Evolutionary conservation across 2,797 vertebrate species (phyloP), one percentile per base, ranked within the genome.

Genomic region (Phataginus tricuspis): DNA sequence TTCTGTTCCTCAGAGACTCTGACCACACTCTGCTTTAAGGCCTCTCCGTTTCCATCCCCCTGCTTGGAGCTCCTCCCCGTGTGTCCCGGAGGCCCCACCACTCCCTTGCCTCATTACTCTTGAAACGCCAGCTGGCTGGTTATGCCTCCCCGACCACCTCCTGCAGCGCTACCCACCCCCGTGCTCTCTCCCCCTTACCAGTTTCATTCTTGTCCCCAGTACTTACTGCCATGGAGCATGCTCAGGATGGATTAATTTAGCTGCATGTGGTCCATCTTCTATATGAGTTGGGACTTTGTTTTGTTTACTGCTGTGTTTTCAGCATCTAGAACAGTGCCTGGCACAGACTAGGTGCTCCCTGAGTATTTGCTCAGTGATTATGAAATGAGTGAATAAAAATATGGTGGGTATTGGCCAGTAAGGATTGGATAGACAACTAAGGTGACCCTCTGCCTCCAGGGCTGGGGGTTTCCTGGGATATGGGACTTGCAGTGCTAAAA

Each of bases 211-310:
- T 15, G 39, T 34, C 27, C 13, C 64, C 27, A 29, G 51, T 12
- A 10, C 39, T 13, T 25, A 0, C 7, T 7, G 8, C 61, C 18
- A 0, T 1, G 1, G 0, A 2, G 63, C 1, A 1, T 9, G 55
- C 34, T 45, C 27, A 2, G 1, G 1, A 7, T 1, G 39, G 18
- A 4, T 37, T 8, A 0, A 4, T 1, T 29, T 1, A 9, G 23
- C 0, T 21, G 21, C 0, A 0, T 8, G 34, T 16, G 3, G 80
- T 34, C 49, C 14, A 27, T 39, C 14, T 83, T 53, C 21, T 1
- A 0, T 9, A 2, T 21, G 34, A 51, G 51, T 21, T 0, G 1
- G 45, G 2, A 16, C 16, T 19, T 2, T 4, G 9, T 10, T 19
- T 12, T 12, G 18, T 7, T 45, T 10, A 0, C 15, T 0, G 27